phyloP scores from a whole-genome alignment of 1,140 invertebrate genomes.

The Drosophila parvula region DNA sequence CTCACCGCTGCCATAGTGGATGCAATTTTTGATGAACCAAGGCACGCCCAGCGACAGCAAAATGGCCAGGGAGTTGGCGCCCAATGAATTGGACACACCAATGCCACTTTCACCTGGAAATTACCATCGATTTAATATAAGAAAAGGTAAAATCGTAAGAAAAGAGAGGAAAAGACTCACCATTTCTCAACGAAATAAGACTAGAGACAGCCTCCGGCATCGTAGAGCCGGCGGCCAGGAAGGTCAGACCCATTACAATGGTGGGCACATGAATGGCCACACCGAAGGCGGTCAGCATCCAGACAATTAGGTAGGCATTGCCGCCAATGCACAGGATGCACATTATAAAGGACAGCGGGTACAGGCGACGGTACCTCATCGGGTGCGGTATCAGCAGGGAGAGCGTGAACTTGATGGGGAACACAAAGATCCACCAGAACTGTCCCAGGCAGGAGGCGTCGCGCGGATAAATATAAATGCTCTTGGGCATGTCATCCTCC shows the following conservation, averaged over 20 bases:
- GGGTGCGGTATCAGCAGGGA: constrained; percentile 91
- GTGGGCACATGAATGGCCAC: constrained; percentile 91
- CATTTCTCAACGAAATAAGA: constrained; percentile 91
- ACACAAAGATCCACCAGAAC: constrained; percentile 89
- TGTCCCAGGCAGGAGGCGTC: constrained; percentile 77
- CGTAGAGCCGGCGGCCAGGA: constrained; percentile 93
- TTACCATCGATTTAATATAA: neutral
- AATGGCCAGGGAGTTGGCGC: constrained; percentile 93
- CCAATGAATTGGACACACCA: constrained; percentile 93
- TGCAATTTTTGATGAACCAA: constrained; percentile 91
- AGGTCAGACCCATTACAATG: constrained; percentile 95
- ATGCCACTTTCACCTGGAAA: constrained; percentile 91
- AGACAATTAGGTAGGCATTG: constrained; percentile 94
- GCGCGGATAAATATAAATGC: constrained; percentile 65
- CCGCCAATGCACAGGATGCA: constrained; percentile 93
- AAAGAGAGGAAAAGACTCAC: constrained; percentile 85
- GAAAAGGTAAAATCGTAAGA: neutral
- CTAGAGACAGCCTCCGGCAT: constrained; percentile 95
- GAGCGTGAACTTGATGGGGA: constrained; percentile 89
- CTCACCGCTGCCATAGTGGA: constrained; percentile 71
- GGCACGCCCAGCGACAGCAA: constrained; percentile 93
- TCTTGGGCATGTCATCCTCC: constrained; percentile 47
- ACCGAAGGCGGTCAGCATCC: constrained; percentile 95
- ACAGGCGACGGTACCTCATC: constrained; percentile 88
- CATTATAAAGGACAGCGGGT: constrained; percentile 92